Conservation (phyloP, 1,140 invertebrate species). For the Epicauta chinensis region DNA sequence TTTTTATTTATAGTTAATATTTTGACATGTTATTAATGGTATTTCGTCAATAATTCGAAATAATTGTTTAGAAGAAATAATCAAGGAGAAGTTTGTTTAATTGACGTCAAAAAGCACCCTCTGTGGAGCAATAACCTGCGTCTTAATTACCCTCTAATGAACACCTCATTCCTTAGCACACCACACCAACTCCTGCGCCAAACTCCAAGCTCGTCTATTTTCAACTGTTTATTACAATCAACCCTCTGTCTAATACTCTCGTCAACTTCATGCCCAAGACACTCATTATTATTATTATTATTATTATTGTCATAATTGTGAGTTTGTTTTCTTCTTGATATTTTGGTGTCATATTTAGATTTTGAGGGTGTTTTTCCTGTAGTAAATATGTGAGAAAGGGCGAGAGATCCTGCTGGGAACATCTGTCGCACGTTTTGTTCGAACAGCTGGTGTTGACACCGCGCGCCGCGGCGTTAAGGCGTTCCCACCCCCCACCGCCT, state of each 20-base stretch:
- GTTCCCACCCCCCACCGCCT: slow-evolving; percentile 1
- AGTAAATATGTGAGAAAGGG: no score
- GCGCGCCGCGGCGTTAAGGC: slow-evolving; percentile 9
- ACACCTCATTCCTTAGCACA: slow-evolving; percentile 33
- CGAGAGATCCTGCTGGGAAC: slow-evolving; percentile 10
- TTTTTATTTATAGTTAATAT: no score
- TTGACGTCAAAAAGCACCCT: slow-evolving; percentile 36
- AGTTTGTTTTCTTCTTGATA: no score
- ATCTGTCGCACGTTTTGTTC: slow-evolving; percentile 10
- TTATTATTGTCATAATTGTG: no score
- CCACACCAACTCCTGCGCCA: no score
- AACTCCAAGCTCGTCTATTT: neutral
- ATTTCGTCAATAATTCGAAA: no score
- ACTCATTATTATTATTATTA: no score
- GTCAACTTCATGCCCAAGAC: no score
- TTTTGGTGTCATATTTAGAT: no score
- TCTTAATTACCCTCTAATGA: slow-evolving; percentile 43
- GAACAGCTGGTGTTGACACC: slow-evolving; percentile 13
- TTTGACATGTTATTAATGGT: no score
- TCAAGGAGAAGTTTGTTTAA: slow-evolving; percentile 36
- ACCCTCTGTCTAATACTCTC: no score
- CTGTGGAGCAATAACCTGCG: slow-evolving; percentile 39
- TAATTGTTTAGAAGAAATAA: slow-evolving; percentile 2
- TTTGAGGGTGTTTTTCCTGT: no score
- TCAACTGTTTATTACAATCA: neutral